phyloP scores from a whole-genome alignment of 2,113 vertebrate species.

The Rhadina sibilatrix region DNA sequence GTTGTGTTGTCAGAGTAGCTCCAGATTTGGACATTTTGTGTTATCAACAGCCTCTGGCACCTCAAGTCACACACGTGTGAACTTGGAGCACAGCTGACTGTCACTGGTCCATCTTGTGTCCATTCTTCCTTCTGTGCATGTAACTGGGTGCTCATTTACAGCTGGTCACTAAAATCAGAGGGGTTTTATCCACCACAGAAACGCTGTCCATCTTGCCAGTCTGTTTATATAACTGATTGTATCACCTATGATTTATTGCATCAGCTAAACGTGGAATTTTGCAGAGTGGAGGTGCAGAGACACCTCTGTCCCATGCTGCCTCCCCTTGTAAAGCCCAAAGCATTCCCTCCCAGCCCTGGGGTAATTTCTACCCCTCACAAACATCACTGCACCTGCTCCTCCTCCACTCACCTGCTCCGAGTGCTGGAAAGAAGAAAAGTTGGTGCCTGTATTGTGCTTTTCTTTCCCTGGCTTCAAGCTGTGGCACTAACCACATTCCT shows the following conservation, averaged over 20 bases:
- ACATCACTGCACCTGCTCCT: not conserved
- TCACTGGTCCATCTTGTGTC: not conserved
- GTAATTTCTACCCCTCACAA: not conserved
- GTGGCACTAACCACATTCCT: not conserved
- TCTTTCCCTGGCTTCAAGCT: not conserved
- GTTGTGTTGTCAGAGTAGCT: not conserved
- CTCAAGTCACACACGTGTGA: rapidly evolving
- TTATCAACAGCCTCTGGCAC: not conserved
- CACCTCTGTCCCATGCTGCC: not conserved
- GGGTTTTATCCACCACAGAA: not conserved
- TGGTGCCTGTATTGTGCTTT: not conserved
- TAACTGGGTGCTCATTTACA: not conserved
- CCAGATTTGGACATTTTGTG: not conserved
- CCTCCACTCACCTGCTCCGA: rapidly evolving
- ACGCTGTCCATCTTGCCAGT: not conserved
- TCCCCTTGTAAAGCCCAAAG: not conserved
- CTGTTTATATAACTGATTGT: not conserved
- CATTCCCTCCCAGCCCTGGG: rapidly evolving
- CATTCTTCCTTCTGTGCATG: not conserved
- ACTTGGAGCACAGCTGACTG: not conserved
- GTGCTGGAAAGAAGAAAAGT: not conserved
- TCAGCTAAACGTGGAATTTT: not conserved
- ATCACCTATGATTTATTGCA: not conserved
- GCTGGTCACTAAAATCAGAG: not conserved
- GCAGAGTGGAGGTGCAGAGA: not conserved